Evolutionary conservation across 2,797 vertebrate species (phyloP).

Genomic region (Bufotes viridis): DNA sequence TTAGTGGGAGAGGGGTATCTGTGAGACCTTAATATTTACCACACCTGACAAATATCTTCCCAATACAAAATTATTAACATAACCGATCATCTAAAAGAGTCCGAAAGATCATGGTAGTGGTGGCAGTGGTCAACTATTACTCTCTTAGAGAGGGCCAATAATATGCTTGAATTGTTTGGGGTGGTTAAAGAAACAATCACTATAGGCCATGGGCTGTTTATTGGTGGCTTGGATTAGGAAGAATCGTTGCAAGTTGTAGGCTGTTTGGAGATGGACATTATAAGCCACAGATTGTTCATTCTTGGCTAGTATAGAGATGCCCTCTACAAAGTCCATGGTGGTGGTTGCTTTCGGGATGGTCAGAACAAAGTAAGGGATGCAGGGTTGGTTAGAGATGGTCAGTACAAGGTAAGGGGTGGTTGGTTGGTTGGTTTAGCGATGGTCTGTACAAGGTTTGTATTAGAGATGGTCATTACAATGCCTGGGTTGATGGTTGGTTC

Average conservation of each 20-base stretch:
- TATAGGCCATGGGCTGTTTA: background rate
- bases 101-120: background rate
- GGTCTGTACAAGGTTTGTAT: background rate
- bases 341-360: background rate
- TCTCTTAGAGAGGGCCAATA: background rate
- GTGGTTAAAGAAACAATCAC: background rate
- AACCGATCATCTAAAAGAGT: background rate
- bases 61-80: background rate
- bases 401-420: background rate
- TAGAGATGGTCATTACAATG: background rate
- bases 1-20: background rate
- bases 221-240: background rate
- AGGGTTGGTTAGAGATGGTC: background rate
- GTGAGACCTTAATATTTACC: background rate
- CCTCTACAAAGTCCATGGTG: background rate
- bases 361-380: background rate
- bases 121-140: background rate
- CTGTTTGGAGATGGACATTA: background rate
- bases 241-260: background rate
- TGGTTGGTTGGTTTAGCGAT: background rate
- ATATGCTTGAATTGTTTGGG: background rate
- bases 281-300: background rate
- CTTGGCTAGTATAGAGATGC: background rate
- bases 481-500: background rate
- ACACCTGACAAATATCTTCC: background rate